Evolutionary conservation across 2,888 invertebrate genomes (phyloP).

Genomic region (Agrochola litura): DNA sequence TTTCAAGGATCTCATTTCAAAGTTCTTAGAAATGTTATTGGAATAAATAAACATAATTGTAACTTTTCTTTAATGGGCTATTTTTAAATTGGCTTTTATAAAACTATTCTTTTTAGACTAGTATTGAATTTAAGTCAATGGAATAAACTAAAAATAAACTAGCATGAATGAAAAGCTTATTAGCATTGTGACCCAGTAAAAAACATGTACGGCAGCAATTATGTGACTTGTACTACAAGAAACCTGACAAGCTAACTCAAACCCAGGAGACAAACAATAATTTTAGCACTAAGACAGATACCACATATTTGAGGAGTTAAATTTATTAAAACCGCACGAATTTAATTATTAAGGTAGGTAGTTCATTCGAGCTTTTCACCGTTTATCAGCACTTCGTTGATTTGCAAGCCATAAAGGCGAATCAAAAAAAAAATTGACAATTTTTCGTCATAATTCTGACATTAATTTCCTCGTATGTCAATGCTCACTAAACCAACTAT

Average conservation of each 20-base stretch:
- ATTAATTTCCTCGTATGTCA: conserved; percentile 5
- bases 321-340: neutral
- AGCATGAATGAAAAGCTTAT: neutral
- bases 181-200: neutral
- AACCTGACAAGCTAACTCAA: neutral
- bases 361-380: neutral
- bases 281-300: neutral
- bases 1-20: neutral
- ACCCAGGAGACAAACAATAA: neutral
- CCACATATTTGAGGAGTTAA: neutral
- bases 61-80: neutral
- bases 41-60: neutral
- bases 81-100: neutral
- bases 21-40: neutral
- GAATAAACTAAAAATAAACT: neutral
- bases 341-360: neutral
- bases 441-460: too few species aligned
- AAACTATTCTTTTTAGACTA: neutral
- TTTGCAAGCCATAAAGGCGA: neutral
- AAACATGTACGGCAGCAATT: neutral
- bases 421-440: too few species aligned
- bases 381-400: neutral
- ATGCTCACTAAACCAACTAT: conserved; percentile 23
- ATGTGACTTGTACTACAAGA: neutral
- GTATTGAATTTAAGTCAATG: neutral